Base-by-base conservation (phyloP, 1,140 invertebrate genomes). In the Lethrus apterus region DNA sequence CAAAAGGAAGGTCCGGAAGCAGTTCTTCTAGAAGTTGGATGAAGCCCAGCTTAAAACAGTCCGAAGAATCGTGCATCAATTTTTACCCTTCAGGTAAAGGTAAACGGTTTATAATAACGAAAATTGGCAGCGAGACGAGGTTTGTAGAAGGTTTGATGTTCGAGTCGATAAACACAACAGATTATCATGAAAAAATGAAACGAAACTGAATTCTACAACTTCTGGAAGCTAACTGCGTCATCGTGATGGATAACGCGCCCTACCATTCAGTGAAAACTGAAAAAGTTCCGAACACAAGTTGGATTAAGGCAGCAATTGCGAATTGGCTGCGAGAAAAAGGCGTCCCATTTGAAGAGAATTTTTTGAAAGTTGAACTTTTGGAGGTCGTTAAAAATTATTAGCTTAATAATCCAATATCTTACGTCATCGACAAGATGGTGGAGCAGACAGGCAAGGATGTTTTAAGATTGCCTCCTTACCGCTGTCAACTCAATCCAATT, bases 201-300 rank as follows among this genome's bases (percentile, higher is more conserved):
- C 5, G 20, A 20, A 2, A 21, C 19, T 20, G 13, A 20, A 10
- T 36, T 19, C 17, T 60, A 62, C 5, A 66, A 64, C 34, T 23
- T 69, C 4, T 55, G 51, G 15, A 15, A 32, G 8, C 19, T 10
- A 49, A 56, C 18, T 48, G 33, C 13, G 55, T 68, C 18, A 44
- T 65, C 4, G 56, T 69, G 17, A 55, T 69, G 19, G 65, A 69
- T 32, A 67, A 69, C 48, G 66, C 60, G 9, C 46, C 62, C 0
- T 69, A 69, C 44, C 63, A 67, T 47, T 56, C 46, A 34, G 15
- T 36, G 4, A 36, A 21, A n/a, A 49, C 47, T 19, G 50, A 61
- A 49, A 20, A 29, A 13, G 42, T 57, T 30, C 56, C 51, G 44
- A 29, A 47, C n/a, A 57, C 4, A 11, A n/a, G 9, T n/a, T 29